phyloP scores from a whole-genome alignment of 2,888 invertebrate species.

The Heliconius ismenius region DNA sequence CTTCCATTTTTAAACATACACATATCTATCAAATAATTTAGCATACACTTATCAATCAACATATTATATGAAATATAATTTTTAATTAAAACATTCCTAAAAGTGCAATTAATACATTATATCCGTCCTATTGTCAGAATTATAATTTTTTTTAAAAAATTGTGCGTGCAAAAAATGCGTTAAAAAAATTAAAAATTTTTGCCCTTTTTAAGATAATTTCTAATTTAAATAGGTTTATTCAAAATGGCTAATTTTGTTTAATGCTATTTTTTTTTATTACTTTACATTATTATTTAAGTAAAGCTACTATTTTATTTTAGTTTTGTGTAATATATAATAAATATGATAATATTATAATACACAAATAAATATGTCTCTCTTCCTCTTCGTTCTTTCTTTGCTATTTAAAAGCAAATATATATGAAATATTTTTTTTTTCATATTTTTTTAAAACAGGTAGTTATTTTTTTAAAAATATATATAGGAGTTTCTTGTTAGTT shows the following conservation, averaged over 20 bases:
- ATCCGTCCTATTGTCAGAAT: constrained; percentile 44
- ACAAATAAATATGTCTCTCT: not conserved
- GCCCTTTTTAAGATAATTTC: not conserved
- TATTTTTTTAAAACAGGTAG: not conserved
- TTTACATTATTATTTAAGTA: not conserved
- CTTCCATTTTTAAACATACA: not conserved
- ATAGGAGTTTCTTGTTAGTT: not conserved
- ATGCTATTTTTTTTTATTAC: not conserved
- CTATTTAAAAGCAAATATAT: not conserved
- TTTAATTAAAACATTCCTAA: constrained; percentile 42
- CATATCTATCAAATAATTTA: not conserved
- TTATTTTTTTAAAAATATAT: not conserved
- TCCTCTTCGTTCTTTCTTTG: not conserved
- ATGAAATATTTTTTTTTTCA: not conserved
- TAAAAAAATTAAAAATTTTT: not conserved
- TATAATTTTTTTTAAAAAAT: not conserved
- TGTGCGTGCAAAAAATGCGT: too few relatives aligned
- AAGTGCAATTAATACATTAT: constrained; percentile 45
- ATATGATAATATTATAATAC: not conserved
- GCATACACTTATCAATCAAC: not conserved
- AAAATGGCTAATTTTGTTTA: not conserved
- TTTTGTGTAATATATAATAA: not conserved
- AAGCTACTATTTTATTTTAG: not conserved
- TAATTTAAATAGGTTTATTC: not conserved
- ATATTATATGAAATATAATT: constrained; percentile 19